phyloP scores from a whole-genome alignment of 2,888 invertebrate genomes.

The Dicyrtomina minuta region DNA sequence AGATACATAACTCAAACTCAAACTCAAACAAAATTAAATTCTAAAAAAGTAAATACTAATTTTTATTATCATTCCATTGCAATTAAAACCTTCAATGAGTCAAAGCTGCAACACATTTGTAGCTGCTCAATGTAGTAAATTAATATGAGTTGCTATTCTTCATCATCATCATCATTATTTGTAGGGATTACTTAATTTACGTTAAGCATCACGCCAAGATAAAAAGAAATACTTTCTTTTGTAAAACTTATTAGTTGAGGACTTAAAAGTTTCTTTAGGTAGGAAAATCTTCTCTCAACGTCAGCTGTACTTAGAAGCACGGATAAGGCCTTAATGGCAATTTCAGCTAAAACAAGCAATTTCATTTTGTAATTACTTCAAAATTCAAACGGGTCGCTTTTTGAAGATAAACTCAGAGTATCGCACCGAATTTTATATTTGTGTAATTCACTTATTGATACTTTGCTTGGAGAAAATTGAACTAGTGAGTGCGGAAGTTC shows the following conservation, averaged over 20 bases:
- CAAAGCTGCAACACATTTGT: too few relatives aligned
- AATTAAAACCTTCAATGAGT: too few relatives aligned
- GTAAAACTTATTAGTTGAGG: background rate
- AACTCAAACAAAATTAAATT: too few relatives aligned
- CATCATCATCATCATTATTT: too few relatives aligned
- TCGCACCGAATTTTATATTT: background rate
- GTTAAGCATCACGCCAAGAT: too few relatives aligned
- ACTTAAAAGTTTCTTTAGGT: background rate
- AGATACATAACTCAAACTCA: too few relatives aligned
- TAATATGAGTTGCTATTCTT: too few relatives aligned
- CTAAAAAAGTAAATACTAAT: too few relatives aligned
- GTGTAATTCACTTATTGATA: background rate
- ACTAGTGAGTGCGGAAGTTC: background rate
- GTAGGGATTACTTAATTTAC: too few relatives aligned
- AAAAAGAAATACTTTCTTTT: too few relatives aligned
- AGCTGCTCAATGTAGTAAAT: too few relatives aligned
- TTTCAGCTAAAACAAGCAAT: background rate
- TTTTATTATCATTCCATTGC: too few relatives aligned
- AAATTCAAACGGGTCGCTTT: background rate
- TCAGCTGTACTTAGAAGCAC: background rate
- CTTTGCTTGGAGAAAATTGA: background rate
- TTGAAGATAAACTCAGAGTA: background rate
- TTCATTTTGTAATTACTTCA: background rate
- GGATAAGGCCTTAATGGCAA: background rate
- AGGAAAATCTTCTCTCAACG: constrained; percentile 1